Conservation (phyloP, 1,140 invertebrate species). For the Rhynchophorus ferrugineus region DNA sequence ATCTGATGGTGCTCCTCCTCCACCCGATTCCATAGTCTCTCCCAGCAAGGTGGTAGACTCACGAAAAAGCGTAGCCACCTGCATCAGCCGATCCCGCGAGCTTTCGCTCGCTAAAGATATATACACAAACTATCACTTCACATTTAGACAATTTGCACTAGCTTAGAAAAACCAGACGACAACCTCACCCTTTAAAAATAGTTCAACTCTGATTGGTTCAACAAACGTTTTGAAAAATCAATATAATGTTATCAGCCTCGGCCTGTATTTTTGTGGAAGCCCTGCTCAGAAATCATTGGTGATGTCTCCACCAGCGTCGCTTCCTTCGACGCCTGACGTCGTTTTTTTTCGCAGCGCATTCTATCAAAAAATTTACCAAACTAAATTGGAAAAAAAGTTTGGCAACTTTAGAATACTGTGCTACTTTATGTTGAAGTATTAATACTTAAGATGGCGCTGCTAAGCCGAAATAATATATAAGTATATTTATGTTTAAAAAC, state of each 20-base stretch:
- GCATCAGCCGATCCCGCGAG: slow-evolving; percentile 45
- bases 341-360: slow-evolving; percentile 37
- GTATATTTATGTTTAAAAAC: too few relatives aligned
- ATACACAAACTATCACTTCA: slow-evolving; percentile 33
- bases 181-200: slow-evolving; percentile 45
- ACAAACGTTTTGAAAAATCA: slow-evolving; percentile 44
- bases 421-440: neutral
- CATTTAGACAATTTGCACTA: slow-evolving; percentile 33
- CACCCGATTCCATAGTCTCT: slow-evolving; percentile 50
- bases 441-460: neutral
- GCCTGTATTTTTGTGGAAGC: slow-evolving; percentile 41
- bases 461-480: too few relatives aligned
- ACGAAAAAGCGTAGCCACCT: slow-evolving; percentile 61
- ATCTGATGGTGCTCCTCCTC: slow-evolving; percentile 34
- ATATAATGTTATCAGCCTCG: slow-evolving; percentile 41
- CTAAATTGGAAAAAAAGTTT: slow-evolving; percentile 22
- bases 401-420: neutral
- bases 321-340: slow-evolving; percentile 34
- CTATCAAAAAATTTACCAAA: slow-evolving; percentile 28
- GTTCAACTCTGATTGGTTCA: slow-evolving; percentile 43
- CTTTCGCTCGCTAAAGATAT: slow-evolving; percentile 31
- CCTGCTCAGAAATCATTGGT: slow-evolving; percentile 36
- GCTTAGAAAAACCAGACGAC: slow-evolving; percentile 39
- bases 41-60: slow-evolving; percentile 60
- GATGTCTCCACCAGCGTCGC: slow-evolving; percentile 38